Conservation (phyloP, 2,797 vertebrate genomes). For the Allobates femoralis region DNA sequence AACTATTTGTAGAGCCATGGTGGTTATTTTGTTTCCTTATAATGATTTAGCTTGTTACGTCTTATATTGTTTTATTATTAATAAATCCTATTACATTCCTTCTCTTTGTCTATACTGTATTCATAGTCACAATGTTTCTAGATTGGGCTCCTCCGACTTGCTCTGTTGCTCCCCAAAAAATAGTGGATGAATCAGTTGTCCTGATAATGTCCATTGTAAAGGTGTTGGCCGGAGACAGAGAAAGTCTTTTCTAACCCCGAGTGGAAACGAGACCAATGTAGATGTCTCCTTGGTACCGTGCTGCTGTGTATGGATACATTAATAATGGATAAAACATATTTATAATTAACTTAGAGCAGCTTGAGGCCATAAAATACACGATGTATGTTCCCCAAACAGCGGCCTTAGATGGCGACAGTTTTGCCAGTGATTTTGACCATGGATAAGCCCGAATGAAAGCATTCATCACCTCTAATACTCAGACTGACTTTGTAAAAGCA, state of each 20-base stretch:
- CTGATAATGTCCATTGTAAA: neutral
- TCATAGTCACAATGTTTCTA: neutral
- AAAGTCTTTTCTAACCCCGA: neutral
- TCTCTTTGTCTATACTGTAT: too few relatives aligned
- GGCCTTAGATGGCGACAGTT: neutral
- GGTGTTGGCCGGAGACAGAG: neutral
- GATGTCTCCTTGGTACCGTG: neutral
- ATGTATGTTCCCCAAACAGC: neutral
- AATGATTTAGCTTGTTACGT: neutral
- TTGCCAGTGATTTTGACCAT: neutral
- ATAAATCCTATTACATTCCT: neutral
- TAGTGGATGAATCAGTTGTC: neutral
- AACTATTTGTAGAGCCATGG: neutral
- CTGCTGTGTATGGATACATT: neutral
- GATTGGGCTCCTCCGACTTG: neutral
- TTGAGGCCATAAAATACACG: neutral
- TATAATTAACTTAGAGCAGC: constrained; percentile 22
- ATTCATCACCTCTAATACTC: constrained; percentile 13
- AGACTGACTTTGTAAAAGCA: neutral
- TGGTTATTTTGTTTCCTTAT: neutral
- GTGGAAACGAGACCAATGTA: neutral
- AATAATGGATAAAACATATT: constrained; percentile 14
- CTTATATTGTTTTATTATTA: neutral
- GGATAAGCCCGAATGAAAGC: neutral
- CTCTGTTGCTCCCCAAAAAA: neutral